These are phyloP conservation scores for Papilio gigon DNA, from an alignment of 2,888 invertebrate genomes.

Conservation along the genomic window DNA sequence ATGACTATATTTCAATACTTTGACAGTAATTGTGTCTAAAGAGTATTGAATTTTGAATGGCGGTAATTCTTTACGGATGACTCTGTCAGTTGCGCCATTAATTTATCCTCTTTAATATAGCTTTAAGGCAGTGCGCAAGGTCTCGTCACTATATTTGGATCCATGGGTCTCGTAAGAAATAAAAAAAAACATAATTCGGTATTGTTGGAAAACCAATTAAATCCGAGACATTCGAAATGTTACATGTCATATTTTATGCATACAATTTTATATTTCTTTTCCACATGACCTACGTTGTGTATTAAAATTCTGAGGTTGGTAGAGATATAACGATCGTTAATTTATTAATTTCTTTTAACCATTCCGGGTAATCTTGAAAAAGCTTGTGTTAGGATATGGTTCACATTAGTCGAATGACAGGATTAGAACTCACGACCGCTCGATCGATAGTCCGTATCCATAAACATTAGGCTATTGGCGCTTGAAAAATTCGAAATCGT, in stretches of 20 bases:
- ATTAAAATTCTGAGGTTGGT: no score
- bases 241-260: constrained; percentile 20
- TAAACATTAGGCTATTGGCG: no score
- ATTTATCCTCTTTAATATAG: constrained; percentile 25
- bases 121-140: constrained; percentile 26
- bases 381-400: no score
- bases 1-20: constrained; percentile 23
- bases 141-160: constrained; percentile 26
- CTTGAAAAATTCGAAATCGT: background rate
- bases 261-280: background rate
- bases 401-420: no score
- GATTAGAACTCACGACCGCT: no score
- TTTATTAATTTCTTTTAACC: no score
- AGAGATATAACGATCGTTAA: no score
- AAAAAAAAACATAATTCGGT: constrained; percentile 22
- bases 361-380: no score
- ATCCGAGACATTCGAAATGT: constrained; percentile 18
- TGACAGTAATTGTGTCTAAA: constrained; percentile 30
- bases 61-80: constrained; percentile 30
- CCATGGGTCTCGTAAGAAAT: constrained; percentile 11
- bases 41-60: background rate
- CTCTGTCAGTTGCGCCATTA: constrained; percentile 17
- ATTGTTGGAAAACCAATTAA: constrained; percentile 27
- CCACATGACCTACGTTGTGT: no score
- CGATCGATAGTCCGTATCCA: no score